A percentile compares a stretch with the other conserved stretches of the same genome.
Evolutionary conservation across 2,797 vertebrate genomes (phyloP).

Genomic region (Hephaestus fuliginosus): DNA sequence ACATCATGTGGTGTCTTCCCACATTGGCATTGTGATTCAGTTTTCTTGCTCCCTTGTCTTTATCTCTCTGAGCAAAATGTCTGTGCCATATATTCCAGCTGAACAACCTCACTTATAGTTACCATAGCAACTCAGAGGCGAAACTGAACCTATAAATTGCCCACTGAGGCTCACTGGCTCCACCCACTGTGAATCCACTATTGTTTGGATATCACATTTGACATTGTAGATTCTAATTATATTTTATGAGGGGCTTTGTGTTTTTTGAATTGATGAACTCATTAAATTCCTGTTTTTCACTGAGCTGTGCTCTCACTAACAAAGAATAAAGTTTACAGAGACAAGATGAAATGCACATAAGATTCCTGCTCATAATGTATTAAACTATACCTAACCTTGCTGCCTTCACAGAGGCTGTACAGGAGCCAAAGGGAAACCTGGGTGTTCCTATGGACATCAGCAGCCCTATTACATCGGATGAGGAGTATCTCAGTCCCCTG

Average conservation of each 20-base stretch:
- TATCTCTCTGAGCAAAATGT: conserved; percentile 70
- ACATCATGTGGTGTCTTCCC: conserved; percentile 35
- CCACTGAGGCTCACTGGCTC: conserved; percentile 69
- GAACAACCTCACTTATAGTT: conserved; percentile 83
- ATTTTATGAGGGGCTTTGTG: conserved; percentile 7
- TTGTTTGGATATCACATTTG: conserved; percentile 71
- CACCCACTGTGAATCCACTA: conserved; percentile 70
- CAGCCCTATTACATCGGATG: conserved; percentile 97
- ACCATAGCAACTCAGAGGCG: conserved; percentile 86
- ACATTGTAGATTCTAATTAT: conserved; percentile 52
- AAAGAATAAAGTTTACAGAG: conserved; percentile 9
- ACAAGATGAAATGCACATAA: background rate
- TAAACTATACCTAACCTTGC: background rate
- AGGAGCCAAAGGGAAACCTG: conserved; percentile 84
- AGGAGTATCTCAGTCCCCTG: conserved; percentile 97
- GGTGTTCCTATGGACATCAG: conserved; percentile 86
- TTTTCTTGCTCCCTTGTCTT: conserved; percentile 56
- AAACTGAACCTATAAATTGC: conserved; percentile 86
- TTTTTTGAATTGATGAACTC: conserved; percentile 1
- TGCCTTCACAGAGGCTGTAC: conserved; percentile 77
- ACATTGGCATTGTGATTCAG: conserved; percentile 45
- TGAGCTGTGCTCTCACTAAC: background rate
- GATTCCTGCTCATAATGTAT: background rate
- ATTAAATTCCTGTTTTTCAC: background rate
- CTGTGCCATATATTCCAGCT: conserved; percentile 80